Evolutionary conservation across 2,888 invertebrate species (phyloP), one percentile per base, ranked within the genome.

Genomic region (Herminia tarsipennalis): DNA sequence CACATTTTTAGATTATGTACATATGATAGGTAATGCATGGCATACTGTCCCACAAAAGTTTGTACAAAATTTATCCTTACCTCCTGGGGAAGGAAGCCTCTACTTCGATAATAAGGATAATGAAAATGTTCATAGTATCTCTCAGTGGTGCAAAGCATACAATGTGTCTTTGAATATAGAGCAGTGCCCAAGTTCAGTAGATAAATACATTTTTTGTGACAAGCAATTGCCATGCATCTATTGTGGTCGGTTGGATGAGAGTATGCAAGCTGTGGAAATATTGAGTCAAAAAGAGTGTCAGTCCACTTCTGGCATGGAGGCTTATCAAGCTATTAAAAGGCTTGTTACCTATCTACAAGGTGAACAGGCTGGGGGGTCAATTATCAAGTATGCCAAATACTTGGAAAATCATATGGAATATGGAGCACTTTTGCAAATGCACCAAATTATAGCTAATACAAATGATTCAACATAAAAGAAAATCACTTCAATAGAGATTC

Each of bases 281-380:
- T 35, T 66, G 38, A 43, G 33, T 35, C 44, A 50, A 18, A 67
- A 52, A 47, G 29, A 33, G 2, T 45, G 49, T 13, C 53, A 53
- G 22, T 17, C 67, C 9, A 53, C 60, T 16, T 72, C 73, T 6
- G 63, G 67, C 21, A 59, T 73, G 25, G 70, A 76, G 32, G 76
- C 77, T 9, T 76, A 70, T 40, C 74, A 76, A 55, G 78, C 78
- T 21, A 74, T 76, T 49, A 75, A 73, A 53, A 71, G 76, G 42
- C 62, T 78, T 13, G 50, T 74, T 12, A 66, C 66, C 5, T 77
- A 77, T 42, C 37, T 77, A 25, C 74, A 78, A 53, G 66, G 72
- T 12, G 68, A 75, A 34, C 50, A 49, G 47, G 71, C 72, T 14
- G 56, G 58, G 10, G 48, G 30, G 17, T 40, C 65, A 24, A 46